phyloP scores from a whole-genome alignment of 2,797 vertebrate species.

The Anguilla megastoma region DNA sequence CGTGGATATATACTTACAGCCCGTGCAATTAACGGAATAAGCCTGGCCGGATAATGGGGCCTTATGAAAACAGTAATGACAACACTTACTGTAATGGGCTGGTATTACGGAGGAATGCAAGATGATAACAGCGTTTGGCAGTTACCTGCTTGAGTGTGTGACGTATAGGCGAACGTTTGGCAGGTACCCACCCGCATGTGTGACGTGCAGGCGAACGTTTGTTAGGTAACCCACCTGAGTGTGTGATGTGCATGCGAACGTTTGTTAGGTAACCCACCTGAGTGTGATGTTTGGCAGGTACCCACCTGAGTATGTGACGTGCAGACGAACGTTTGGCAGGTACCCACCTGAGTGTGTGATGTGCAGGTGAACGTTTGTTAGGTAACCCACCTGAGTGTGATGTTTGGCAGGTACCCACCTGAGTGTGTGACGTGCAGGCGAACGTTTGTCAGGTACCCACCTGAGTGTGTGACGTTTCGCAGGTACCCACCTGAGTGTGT shows the following conservation, averaged over 20 bases:
- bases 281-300: slow-evolving; percentile 67
- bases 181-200: slow-evolving; percentile 83
- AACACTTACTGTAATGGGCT: background rate
- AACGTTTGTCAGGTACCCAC: slow-evolving; percentile 66
- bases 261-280: slow-evolving; percentile 72
- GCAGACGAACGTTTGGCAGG: slow-evolving; percentile 75
- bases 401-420: slow-evolving; percentile 68
- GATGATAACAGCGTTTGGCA: background rate
- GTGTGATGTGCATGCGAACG: slow-evolving; percentile 91
- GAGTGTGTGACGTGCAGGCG: slow-evolving; percentile 93
- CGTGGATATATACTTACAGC: background rate
- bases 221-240: slow-evolving; percentile 77
- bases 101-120: slow-evolving; percentile 5
- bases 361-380: slow-evolving; percentile 81
- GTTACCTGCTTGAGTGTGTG: slow-evolving; percentile 86
- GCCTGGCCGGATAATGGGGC: background rate
- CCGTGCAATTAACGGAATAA: slow-evolving; percentile 4
- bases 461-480: slow-evolving; percentile 88
- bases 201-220: slow-evolving; percentile 85
- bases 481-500: slow-evolving; percentile 83
- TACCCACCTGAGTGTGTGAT: slow-evolving; percentile 88
- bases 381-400: slow-evolving; percentile 84
- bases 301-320: slow-evolving; percentile 92
- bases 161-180: slow-evolving; percentile 83
- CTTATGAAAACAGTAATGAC: slow-evolving; percentile 18